These are phyloP conservation scores for Bergia sp. DNA, from an alignment of 92 coral and sea anemone genomes.

Conservation along the genomic window DNA sequence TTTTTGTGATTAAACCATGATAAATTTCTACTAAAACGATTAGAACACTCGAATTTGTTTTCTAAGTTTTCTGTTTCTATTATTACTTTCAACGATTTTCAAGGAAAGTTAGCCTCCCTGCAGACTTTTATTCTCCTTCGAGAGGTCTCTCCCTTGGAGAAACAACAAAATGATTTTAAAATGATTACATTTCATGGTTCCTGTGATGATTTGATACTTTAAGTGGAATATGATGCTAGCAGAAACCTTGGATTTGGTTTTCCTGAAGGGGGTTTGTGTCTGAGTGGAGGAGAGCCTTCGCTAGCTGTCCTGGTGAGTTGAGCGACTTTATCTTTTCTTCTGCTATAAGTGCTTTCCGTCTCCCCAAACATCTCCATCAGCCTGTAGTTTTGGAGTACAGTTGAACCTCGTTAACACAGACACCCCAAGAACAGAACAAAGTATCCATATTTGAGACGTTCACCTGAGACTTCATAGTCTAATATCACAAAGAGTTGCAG, in stretches of 20 bases:
- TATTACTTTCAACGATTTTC: too few species aligned
- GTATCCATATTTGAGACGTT: neutral
- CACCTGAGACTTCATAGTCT: neutral
- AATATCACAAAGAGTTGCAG: neutral
- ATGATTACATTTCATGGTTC: too few species aligned
- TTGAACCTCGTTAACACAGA: too few species aligned
- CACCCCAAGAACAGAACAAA: neutral
- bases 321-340: neutral
- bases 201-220: too few species aligned
- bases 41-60: too few species aligned
- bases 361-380: constrained; percentile 45
- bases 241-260: constrained; percentile 35
- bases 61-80: too few species aligned
- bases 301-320: constrained; percentile 22
- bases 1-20: too few species aligned
- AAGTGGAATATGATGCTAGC: neutral
- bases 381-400: neutral
- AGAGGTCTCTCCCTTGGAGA: too few species aligned
- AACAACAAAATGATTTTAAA: too few species aligned
- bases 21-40: too few species aligned
- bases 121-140: too few species aligned
- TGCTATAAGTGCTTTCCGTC: neutral
- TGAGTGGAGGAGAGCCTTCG: constrained; percentile 24
- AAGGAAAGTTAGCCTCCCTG: too few species aligned
- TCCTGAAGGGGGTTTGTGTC: constrained; percentile 43